Percentiles rank a stretch among this genome's conserved stretches.
Evolutionary conservation across 2,113 vertebrate genomes (phyloP).

Genomic region (Oreochromis niloticus): DNA sequence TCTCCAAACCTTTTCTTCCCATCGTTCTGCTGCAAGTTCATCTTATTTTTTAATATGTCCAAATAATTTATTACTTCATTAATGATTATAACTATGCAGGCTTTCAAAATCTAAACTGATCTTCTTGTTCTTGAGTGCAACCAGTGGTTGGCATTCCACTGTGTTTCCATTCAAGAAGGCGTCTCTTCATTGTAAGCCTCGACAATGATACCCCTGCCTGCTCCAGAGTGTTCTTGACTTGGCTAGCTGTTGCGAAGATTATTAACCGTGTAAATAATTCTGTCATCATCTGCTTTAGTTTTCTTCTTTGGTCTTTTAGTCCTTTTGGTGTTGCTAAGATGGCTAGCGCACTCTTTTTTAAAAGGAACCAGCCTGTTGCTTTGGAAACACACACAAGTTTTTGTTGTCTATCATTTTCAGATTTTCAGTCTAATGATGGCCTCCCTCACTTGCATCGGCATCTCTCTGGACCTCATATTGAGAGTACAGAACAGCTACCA

Average conservation of each 20-base stretch:
- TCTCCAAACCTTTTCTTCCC: background rate
- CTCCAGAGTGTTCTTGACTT: background rate
- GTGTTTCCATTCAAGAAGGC: background rate
- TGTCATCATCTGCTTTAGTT: background rate
- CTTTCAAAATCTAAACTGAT: background rate
- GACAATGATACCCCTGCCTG: background rate
- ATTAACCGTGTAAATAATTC: background rate
- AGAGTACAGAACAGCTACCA: background rate
- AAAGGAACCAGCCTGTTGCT: background rate
- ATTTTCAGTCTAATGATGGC: background rate
- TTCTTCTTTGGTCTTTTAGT: background rate
- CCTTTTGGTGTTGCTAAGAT: background rate
- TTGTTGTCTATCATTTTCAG: background rate
- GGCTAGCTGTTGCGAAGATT: background rate
- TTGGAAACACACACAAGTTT: background rate
- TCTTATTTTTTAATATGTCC: background rate
- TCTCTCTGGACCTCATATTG: background rate
- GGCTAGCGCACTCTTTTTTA: background rate
- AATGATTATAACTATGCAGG: background rate
- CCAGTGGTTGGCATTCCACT: background rate
- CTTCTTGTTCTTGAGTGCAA: background rate
- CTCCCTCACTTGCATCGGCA: background rate
- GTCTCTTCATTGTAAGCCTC: background rate
- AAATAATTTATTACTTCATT: background rate
- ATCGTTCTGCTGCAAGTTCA: background rate